A percentile compares a stretch with the other conserved stretches of the same genome.
These are phyloP conservation scores for Enteromius argenteus DNA, from an alignment of 2,797 vertebrate species.

Conservation along the genomic window DNA sequence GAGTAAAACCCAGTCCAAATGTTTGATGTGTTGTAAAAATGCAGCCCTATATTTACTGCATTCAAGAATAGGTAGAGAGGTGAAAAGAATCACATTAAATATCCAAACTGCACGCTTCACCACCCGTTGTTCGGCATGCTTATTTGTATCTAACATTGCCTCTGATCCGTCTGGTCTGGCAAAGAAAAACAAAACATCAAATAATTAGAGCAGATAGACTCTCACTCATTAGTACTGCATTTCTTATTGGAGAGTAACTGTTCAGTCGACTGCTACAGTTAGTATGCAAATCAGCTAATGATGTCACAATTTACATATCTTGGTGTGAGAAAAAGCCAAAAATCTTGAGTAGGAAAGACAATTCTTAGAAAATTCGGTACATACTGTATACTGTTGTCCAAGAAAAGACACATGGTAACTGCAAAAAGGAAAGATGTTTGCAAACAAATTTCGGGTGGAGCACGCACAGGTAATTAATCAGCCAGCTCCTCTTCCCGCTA, in stretches of 20 bases:
- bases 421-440: no score
- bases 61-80: not conserved
- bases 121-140: not conserved
- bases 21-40: conserved; percentile 11
- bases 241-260: not conserved
- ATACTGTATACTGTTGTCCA: not conserved
- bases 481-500: no score
- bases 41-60: not conserved
- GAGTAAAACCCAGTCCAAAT: conserved; percentile 2
- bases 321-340: not conserved
- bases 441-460: no score
- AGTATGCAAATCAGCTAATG: conserved; percentile 1
- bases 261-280: not conserved
- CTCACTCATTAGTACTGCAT: conserved; percentile 8
- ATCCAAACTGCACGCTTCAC: not conserved
- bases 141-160: conserved; percentile 1
- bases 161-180: conserved; percentile 9
- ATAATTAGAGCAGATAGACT: conserved; percentile 6
- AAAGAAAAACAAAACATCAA: conserved; percentile 10
- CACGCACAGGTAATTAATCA: no score
- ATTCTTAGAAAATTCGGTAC: not conserved
- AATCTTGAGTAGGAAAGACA: not conserved
- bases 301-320: not conserved
- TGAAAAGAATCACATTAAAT: conserved; percentile 6
- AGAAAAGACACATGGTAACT: no score